These are phyloP conservation scores for Maniola jurtina DNA, from an alignment of 1,140 invertebrate genomes.

Conservation along the genomic window DNA sequence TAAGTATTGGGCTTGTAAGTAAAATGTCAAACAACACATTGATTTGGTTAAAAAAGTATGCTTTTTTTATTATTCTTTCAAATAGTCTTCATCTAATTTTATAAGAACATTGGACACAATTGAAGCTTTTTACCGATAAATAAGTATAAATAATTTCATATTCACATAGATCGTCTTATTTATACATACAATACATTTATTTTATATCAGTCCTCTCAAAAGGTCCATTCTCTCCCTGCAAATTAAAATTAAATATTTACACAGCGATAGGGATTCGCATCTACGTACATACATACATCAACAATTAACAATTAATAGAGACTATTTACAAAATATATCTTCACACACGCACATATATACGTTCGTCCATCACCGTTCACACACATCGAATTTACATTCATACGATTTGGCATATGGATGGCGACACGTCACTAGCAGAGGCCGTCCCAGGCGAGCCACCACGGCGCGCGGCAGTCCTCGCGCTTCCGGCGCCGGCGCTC, in stretches of 20 bases:
- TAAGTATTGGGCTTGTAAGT: constrained; percentile 4
- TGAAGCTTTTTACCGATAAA: constrained; percentile 79
- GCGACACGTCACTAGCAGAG: constrained; percentile 71
- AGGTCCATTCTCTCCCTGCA: constrained; percentile 78
- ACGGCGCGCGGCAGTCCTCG: constrained; percentile 56
- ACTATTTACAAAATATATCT: constrained; percentile 77
- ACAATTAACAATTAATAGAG: constrained; percentile 79
- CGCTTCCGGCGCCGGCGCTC: constrained; percentile 83
- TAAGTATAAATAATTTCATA: constrained; percentile 79
- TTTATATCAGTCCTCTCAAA: constrained; percentile 78
- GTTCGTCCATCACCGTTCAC: constrained; percentile 60
- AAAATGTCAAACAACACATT: constrained; percentile 54
- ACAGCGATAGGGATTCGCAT: constrained; percentile 77
- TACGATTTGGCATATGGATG: constrained; percentile 75
- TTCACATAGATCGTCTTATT: constrained; percentile 77
- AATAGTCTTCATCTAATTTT: constrained; percentile 79
- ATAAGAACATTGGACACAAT: constrained; percentile 79
- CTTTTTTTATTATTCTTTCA: constrained; percentile 77
- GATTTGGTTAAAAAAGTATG: constrained; percentile 78
- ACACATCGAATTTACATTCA: constrained; percentile 61
- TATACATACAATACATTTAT: constrained; percentile 79
- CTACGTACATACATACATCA: constrained; percentile 78
- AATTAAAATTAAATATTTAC: constrained; percentile 78
- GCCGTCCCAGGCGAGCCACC: constrained; percentile 68
- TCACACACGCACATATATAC: constrained; percentile 49